Percentiles rank a stretch among this genome's conserved stretches.
phyloP scores from a whole-genome alignment of 2,888 invertebrate genomes.

The Uloborus plumipes region DNA sequence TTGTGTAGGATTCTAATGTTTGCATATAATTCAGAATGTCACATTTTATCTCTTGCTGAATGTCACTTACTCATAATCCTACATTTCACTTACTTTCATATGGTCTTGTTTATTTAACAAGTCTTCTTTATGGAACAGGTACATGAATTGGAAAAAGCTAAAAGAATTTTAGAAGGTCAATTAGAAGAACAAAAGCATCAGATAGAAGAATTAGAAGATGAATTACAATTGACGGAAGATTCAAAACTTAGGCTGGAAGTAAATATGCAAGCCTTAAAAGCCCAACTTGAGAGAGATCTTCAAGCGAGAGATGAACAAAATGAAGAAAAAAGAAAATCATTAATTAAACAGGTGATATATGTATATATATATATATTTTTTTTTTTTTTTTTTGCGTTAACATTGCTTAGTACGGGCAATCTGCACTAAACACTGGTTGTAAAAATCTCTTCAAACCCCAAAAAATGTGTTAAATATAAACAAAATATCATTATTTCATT shows the following conservation, averaged over 20 bases:
- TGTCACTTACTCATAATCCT: no score
- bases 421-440: no score
- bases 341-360: conserved; percentile 53
- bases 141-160: conserved; percentile 97
- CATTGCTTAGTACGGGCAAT: no score
- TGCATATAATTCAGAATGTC: no score
- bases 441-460: no score
- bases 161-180: conserved; percentile 93
- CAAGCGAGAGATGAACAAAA: conserved; percentile 93
- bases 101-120: neutral
- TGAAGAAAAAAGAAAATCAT: conserved; percentile 89
- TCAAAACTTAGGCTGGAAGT: conserved; percentile 96
- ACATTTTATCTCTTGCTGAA: no score
- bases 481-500: no score
- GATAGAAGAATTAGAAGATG: conserved; percentile 96
- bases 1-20: no score
- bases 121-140: conserved; percentile 70
- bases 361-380: no score
- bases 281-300: conserved; percentile 94
- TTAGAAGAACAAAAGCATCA: conserved; percentile 91
- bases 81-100: no score
- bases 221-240: conserved; percentile 95
- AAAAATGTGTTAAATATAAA: no score
- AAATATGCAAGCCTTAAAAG: conserved; percentile 95
- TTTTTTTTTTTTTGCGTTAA: no score